Base-by-base conservation (phyloP, 1,140 invertebrate genomes). In the Drosophila hydei region DNA sequence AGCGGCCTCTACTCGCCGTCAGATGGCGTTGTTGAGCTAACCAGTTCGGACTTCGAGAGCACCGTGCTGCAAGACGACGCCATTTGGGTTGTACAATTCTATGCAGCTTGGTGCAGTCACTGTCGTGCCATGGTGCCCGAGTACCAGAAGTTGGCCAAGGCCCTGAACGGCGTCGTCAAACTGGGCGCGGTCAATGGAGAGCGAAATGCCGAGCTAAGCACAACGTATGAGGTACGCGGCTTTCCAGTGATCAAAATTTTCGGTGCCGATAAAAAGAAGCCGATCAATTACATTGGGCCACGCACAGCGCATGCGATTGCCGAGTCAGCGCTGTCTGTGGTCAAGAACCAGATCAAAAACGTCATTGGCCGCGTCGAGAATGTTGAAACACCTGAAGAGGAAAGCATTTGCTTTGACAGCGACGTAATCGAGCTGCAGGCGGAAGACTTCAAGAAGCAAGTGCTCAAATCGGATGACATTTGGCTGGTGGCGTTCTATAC, bases 201-300 rank as follows among this genome's bases (percentile, higher is more conserved):
- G 92, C 94, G 96, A 18, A 95, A 99, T 85, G 95, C 96, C 81
- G 95, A 95, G 14, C 90, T 99, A 12, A 96, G 94, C 19, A 93
- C 94, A 19, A 95, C 95, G 88, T 99, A 95, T 93, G 95, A 95
- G 50, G 95, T 99, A 40, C 92, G 93, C 78, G 98, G 99, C 55
- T 99, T 99, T 91, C 99, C 99, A 14, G 99, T 98, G 1, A 96
- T 99, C 63, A 99, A 99, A 92, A 95, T 99, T 9, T 99, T 99
- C 92, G 96, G 95, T 3, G 91, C 93, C 0, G 95, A 98, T 90
- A 99, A 99, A 92, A 95, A 95, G 43, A 96, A 95, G 64, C 97
- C 98, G 4, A 94, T 94, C 60, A 96, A 98, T 77, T 99, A 96
- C 91, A 95, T 96, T 89, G 98, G 98, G 2, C 93, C 94, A 18